Base-by-base conservation (phyloP, 2,113 vertebrate genomes). In the Phalacrocorax brasilianus region DNA sequence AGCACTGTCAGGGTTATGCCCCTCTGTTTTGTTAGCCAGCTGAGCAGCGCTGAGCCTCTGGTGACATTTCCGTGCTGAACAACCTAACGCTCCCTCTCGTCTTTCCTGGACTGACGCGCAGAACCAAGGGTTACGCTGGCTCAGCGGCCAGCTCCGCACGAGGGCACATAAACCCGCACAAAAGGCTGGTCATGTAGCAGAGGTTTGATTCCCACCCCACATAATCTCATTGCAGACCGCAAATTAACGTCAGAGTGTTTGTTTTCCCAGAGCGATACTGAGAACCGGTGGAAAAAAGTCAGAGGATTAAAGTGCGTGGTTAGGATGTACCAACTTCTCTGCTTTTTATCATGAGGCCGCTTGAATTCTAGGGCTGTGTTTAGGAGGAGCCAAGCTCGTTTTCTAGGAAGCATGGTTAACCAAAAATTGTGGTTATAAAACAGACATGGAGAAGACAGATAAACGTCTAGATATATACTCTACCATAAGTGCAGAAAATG, bases 361-460 rank as follows among this genome's bases (percentile, higher is more conserved):
- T 68, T 82, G n/a, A 89, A 73, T 75, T 84, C 61, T 63, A 0
- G 56, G 33, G 42, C n/a, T 77, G 12, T 75, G 27, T 50, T 59
- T 78, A 62, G 68, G 59, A 90, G 38, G 5, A 92, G 28, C 65
- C 44, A 82, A 62, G 26, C 35, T 68, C 13, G 22, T 85, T 94
- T 93, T 62, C 40, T 40, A 75, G 89, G 71, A 50, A 90, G 14
- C 61, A 30, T 9, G 30, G 73, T 75, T 93, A 77, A 95, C 86
- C 76, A 79, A 85, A 96, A 96, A 66, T 47, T 62, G 45, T 1
- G 1, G 42, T 76, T 88, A 32, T 42, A 73, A 89, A 92, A 79
- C 18, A 66, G 33, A 68, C 49, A 14, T 13, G 33, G 45, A 65
- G 42, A 77, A 91, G 77, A 32, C 58, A 82, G 63, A 78, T 68